Conservation (phyloP, 1,140 invertebrate species). For the Penaeus vannamei region DNA sequence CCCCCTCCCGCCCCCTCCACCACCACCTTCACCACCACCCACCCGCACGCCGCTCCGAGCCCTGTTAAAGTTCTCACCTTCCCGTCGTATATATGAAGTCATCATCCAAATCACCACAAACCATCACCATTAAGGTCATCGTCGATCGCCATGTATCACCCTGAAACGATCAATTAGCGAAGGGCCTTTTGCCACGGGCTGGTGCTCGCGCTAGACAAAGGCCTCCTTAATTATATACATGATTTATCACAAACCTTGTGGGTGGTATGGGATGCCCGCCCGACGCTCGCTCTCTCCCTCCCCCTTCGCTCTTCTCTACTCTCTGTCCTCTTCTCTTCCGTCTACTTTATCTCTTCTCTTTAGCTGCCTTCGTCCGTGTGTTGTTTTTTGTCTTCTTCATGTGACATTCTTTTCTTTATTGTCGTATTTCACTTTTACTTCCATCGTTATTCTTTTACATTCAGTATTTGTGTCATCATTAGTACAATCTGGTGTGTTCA, state of each 20-base stretch:
- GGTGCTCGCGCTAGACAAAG: slow-evolving; percentile 50
- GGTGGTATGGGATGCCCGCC: background rate
- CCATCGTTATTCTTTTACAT: too few species aligned
- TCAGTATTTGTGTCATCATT: too few species aligned
- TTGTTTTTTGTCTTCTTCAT: too few species aligned
- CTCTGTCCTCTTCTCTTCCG: background rate
- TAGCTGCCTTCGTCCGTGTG: too few species aligned
- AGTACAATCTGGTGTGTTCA: too few species aligned
- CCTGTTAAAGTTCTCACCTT: background rate
- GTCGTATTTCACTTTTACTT: too few species aligned
- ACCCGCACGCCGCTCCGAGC: background rate
- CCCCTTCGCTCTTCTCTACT: too few species aligned
- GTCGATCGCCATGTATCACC: slow-evolving; percentile 37
- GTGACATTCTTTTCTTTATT: too few species aligned
- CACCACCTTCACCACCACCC: background rate
- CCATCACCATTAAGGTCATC: slow-evolving; percentile 37
- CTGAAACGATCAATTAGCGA: slow-evolving; percentile 48
- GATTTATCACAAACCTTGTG: slow-evolving; percentile 46
- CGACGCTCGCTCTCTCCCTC: too few species aligned
- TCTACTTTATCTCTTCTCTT: too few species aligned
- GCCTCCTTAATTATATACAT: slow-evolving; percentile 47
- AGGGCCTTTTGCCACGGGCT: slow-evolving; percentile 31
- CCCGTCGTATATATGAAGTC: slow-evolving; percentile 45
- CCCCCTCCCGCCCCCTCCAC: background rate
- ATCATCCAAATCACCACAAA: slow-evolving; percentile 27